Percentiles rank a stretch among this genome's conserved stretches.
These are phyloP conservation scores for Tachuris rubrigastra DNA, from an alignment of 2,113 vertebrate genomes.

Conservation along the genomic window DNA sequence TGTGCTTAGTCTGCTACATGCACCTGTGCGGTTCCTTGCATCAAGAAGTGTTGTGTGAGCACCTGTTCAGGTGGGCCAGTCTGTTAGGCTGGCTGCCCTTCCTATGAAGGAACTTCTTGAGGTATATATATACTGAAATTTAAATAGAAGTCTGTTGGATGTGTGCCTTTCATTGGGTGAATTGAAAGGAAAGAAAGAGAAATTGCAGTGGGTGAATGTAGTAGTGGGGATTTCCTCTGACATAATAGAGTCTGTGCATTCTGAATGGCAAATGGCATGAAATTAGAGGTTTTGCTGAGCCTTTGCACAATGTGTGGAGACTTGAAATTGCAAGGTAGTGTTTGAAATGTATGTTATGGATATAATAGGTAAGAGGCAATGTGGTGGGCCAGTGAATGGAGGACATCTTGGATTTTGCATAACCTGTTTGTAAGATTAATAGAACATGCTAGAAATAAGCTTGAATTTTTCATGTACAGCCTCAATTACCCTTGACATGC, in stretches of 20 bases:
- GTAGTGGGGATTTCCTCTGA: not conserved
- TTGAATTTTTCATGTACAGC: not conserved
- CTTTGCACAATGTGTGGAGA: not conserved
- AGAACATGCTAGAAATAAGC: not conserved
- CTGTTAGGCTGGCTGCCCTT: not conserved
- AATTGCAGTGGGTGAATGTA: not conserved
- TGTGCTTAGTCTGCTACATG: not conserved
- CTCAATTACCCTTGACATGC: not conserved
- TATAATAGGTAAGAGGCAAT: not conserved
- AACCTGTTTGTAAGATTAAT: not conserved
- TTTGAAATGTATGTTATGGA: not conserved
- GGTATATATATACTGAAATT: not conserved
- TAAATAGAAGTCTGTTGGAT: not conserved
- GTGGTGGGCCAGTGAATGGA: not conserved
- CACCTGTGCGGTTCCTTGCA: not conserved
- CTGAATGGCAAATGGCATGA: not conserved
- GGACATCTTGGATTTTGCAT: not conserved
- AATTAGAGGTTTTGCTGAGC: not conserved
- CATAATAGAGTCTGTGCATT: not conserved
- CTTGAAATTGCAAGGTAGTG: not conserved
- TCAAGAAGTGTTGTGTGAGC: fast-evolving
- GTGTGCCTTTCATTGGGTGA: fast-evolving
- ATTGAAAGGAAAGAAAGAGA: not conserved
- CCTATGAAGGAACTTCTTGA: not conserved
- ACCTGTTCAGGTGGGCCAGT: not conserved